Percentiles rank a stretch among this genome's conserved stretches.
These are phyloP conservation scores for Actinia tenebrosa DNA, from an alignment of 64 coral and sea anemone species.

Conservation along the genomic window DNA sequence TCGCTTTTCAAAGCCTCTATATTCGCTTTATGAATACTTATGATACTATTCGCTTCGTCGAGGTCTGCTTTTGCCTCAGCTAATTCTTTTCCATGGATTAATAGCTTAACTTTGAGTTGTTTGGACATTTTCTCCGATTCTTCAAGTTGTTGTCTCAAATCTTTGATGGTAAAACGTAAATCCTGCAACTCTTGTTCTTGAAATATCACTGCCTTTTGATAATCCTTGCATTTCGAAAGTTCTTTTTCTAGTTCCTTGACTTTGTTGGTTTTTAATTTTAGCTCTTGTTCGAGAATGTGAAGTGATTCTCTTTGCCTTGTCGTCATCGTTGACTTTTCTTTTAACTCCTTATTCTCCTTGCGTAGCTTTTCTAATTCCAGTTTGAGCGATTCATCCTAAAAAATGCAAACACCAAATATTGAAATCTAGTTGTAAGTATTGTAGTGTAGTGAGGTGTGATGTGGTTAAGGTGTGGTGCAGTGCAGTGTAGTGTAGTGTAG, in stretches of 20 bases:
- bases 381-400: slow-evolving; percentile 46
- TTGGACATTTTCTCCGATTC: slow-evolving; percentile 63
- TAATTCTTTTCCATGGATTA: slow-evolving; percentile 70
- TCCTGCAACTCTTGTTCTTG: slow-evolving; percentile 87
- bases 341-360: slow-evolving; percentile 63
- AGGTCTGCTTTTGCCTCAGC: slow-evolving; percentile 81
- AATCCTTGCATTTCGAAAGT: slow-evolving; percentile 61
- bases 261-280: slow-evolving; percentile 62
- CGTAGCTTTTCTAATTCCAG: slow-evolving; percentile 67
- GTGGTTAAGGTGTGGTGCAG: too few species aligned
- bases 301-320: slow-evolving; percentile 46
- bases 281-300: slow-evolving; percentile 71
- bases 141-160: slow-evolving; percentile 59
- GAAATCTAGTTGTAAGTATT: too few species aligned
- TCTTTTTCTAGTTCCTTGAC: slow-evolving; percentile 82
- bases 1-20: slow-evolving; percentile 65
- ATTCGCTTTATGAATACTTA: slow-evolving; percentile 88
- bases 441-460: too few species aligned
- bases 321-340: slow-evolving; percentile 31
- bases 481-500: too few species aligned
- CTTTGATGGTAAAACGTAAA: slow-evolving; percentile 47
- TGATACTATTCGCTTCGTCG: slow-evolving; percentile 87
- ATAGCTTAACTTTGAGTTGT: slow-evolving; percentile 56
- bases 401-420: neutral
- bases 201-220: slow-evolving; percentile 83